A percentile compares a stretch with the other conserved stretches of the same genome.
phyloP scores from a whole-genome alignment of 1,140 invertebrate genomes.

The Drosophila leontia region DNA sequence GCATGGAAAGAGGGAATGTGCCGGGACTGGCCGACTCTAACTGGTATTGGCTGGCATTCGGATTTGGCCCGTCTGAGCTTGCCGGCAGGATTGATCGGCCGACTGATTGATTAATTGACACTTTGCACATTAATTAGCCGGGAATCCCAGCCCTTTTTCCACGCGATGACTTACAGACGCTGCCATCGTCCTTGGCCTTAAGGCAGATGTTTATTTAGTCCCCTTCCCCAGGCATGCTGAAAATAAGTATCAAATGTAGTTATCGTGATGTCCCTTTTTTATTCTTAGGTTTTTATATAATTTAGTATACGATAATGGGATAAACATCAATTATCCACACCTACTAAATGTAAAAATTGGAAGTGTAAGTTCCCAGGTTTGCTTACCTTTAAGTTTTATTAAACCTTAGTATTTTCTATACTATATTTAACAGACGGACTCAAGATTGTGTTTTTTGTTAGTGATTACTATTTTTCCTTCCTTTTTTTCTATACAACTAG shows the following conservation, averaged over 20 bases:
- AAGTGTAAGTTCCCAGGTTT: neutral
- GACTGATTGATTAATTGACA: slow-evolving; percentile 81
- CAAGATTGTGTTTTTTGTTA: neutral
- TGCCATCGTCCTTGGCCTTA: slow-evolving; percentile 33
- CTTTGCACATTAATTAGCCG: slow-evolving; percentile 79
- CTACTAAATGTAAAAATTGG: no score
- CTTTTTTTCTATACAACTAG: neutral
- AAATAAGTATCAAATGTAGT: neutral
- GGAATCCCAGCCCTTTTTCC: slow-evolving; percentile 23
- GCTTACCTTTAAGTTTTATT: neutral
- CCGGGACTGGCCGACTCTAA: slow-evolving; percentile 11
- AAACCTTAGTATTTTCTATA: neutral
- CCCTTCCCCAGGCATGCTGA: neutral
- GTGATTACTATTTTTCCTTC: neutral
- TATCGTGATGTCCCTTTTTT: neutral
- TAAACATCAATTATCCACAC: neutral
- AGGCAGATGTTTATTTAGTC: slow-evolving; percentile 33
- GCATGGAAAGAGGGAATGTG: slow-evolving; percentile 1
- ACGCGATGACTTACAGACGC: slow-evolving; percentile 37
- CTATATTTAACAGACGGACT: no score
- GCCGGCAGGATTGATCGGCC: slow-evolving; percentile 69
- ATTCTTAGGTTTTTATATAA: neutral
- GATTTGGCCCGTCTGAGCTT: slow-evolving; percentile 39
- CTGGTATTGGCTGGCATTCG: slow-evolving; percentile 40
- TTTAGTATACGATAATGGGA: neutral